These are phyloP conservation scores for Myanophis thanlyinensis DNA, from an alignment of 2,113 vertebrate genomes.

Conservation along the genomic window DNA sequence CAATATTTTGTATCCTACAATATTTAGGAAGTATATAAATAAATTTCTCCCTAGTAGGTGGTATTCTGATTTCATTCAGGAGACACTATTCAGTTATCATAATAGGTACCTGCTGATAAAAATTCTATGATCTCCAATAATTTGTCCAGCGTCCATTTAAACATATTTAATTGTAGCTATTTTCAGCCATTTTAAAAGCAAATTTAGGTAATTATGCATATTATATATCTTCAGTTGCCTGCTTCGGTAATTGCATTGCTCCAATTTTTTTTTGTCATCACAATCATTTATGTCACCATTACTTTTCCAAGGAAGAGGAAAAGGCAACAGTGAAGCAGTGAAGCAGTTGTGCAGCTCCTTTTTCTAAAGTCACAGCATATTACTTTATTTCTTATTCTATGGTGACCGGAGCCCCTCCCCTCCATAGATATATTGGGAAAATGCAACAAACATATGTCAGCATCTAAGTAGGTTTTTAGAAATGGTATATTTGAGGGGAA, in stretches of 20 bases:
- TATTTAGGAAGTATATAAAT: background rate
- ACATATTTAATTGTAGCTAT: background rate
- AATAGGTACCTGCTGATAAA: background rate
- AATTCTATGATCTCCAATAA: background rate
- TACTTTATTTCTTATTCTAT: background rate
- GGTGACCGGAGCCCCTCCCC: background rate
- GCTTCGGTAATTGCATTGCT: background rate
- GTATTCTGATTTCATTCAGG: background rate
- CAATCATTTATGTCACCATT: background rate
- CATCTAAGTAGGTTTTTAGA: background rate
- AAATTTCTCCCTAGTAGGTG: background rate
- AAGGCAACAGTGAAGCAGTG: background rate
- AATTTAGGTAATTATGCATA: background rate
- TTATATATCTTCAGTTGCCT: background rate
- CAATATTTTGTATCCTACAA: background rate
- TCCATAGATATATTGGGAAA: background rate
- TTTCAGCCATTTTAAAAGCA: background rate
- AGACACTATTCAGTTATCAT: background rate
- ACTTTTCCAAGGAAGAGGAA: background rate
- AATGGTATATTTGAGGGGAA: background rate
- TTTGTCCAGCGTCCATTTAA: background rate
- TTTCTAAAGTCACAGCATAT: background rate
- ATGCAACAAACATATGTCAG: background rate
- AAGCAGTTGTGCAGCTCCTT: background rate
- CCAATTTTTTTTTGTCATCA: background rate